Evolutionary conservation across 1,140 invertebrate genomes (phyloP).

Genomic region (Frieseomelitta varia): DNA sequence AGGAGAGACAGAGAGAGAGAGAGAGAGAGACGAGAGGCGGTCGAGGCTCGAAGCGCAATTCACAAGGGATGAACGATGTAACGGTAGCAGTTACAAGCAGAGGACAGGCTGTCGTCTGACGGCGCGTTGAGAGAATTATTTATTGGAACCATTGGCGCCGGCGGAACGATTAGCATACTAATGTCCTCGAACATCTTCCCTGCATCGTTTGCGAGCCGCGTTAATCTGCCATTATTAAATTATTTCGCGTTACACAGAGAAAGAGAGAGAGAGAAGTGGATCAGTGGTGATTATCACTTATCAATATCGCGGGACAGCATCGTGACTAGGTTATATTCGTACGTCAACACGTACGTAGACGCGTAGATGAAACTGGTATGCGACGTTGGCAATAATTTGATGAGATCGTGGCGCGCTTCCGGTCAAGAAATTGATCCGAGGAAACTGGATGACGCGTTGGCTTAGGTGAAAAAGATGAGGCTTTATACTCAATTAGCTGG

Average conservation of each 20-base stretch:
- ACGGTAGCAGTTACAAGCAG: constrained; percentile 31
- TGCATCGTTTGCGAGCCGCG: constrained; percentile 12
- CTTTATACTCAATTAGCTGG: constrained; percentile 18
- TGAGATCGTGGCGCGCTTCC: constrained; percentile 21
- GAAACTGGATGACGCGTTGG: neutral
- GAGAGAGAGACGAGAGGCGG: too few relatives aligned
- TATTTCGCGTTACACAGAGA: constrained; percentile 46
- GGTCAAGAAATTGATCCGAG: constrained; percentile 25
- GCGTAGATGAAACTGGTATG: constrained; percentile 67
- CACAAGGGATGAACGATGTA: constrained; percentile 20
- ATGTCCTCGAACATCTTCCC: constrained; percentile 44
- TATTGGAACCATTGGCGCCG: constrained; percentile 63
- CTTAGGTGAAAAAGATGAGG: constrained; percentile 9
- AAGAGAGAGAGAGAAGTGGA: too few relatives aligned
- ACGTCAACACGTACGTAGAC: constrained; percentile 49
- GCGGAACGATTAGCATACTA: constrained; percentile 69
- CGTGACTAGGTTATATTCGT: constrained; percentile 4
- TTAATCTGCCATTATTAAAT: constrained; percentile 72
- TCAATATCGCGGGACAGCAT: constrained; percentile 70
- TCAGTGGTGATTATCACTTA: constrained; percentile 60
- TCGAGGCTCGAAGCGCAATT: neutral
- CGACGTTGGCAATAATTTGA: constrained; percentile 19
- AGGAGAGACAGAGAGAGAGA: neutral
- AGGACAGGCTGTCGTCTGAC: constrained; percentile 33
- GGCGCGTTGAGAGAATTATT: constrained; percentile 69